Percentiles rank a stretch among this genome's conserved stretches.
Conservation (phyloP, 2,113 vertebrate species). For the Oophaga pumilio region DNA sequence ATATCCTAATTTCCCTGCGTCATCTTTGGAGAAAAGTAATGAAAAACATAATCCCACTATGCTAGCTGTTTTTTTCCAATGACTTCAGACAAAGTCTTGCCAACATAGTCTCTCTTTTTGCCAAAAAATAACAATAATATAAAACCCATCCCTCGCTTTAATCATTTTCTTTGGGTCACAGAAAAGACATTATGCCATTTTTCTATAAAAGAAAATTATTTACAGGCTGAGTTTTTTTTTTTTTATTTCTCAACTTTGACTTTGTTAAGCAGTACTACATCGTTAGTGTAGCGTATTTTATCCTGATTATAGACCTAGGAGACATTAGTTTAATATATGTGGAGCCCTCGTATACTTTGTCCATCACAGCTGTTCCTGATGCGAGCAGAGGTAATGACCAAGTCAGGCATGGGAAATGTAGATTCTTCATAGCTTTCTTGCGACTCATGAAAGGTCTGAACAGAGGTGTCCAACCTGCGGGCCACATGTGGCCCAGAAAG, state of each 20-base stretch:
- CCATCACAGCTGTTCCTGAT: background rate
- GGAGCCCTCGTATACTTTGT: background rate
- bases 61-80: conserved; percentile 65
- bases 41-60: conserved; percentile 54
- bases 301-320: background rate
- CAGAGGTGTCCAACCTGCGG: no score
- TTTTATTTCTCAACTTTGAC: background rate
- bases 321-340: background rate
- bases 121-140: conserved; percentile 67
- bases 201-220: conserved; percentile 63
- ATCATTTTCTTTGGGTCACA: conserved; percentile 64
- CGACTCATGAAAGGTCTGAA: background rate
- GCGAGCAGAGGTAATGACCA: background rate
- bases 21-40: conserved; percentile 57
- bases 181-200: conserved; percentile 62
- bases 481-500: no score
- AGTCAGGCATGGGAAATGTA: background rate
- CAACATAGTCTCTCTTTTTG: conserved; percentile 57
- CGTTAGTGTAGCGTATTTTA: conserved; percentile 1
- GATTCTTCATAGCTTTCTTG: background rate
- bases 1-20: conserved; percentile 48
- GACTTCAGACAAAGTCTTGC: conserved; percentile 63
- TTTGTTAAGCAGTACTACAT: background rate
- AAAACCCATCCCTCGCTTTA: conserved; percentile 63
- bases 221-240: conserved; percentile 56